Evolutionary conservation across 1,140 invertebrate species (phyloP), one percentile per base, ranked within the genome.

Genomic region (Drosophila takahashii): DNA sequence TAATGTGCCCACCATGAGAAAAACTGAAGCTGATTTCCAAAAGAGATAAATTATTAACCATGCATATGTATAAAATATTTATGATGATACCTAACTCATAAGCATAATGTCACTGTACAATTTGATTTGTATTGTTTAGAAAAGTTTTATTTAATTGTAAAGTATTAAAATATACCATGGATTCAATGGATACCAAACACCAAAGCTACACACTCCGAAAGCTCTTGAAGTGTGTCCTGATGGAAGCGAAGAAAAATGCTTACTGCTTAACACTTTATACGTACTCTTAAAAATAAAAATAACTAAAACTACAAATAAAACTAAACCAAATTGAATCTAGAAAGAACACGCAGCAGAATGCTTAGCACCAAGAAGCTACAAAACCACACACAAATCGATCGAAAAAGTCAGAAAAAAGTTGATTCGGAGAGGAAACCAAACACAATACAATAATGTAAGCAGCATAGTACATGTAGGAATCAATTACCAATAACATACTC

Each of bases 311-410:
- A 59, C 59, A 26, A 50, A 37, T 51, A 70, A 60, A 57, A 13
- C 56, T 36, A 78, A 74, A 59, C 52, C 56, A 58, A 66, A 78
- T 78, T 58, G 69, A 76, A 72, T 59, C 69, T 79, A 87, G 60
- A 83, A 45, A 71, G 67, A 65, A 90, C 76, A 80, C 83, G 75
- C 83, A 86, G 83, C 75, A 87, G 86, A 83, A 79, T 86, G 83
- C 83, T 86, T 86, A 83, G 83, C 83, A 86, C 83, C 83, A 87
- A 76, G 62, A 87, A 83, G 83, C 76, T 86, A 86, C 83, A 86
- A 86, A 84, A 81, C 72, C 72, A 75, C 72, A 75, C 61, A 62
- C 60, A 64, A 77, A 77, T 65, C 48, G 73, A 81, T 66, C 26
- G 62, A 81, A 64, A 53, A 64, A 64, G 42, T 71, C 71, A 62